phyloP scores from a whole-genome alignment of 2,797 vertebrate genomes.

The Uromys caudimaculatus region DNA sequence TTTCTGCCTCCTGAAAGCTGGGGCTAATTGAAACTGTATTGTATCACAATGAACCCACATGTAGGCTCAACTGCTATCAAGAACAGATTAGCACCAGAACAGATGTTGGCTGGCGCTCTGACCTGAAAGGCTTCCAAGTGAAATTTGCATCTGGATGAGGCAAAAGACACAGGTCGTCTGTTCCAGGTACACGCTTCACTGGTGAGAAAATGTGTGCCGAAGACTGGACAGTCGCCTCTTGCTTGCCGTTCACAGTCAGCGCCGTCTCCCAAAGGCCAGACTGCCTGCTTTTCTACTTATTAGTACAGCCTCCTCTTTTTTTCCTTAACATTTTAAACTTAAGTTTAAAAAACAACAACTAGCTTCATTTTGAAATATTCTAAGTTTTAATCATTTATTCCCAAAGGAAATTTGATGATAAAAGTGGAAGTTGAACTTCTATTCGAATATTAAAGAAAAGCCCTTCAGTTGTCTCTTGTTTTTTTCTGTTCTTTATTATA shows the following conservation, averaged over 20 bases:
- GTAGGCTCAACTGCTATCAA: neutral
- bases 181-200: too few relatives aligned
- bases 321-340: conserved; percentile 1
- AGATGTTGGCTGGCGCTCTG: neutral
- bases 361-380: neutral
- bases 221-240: neutral
- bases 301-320: neutral
- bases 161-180: neutral
- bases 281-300: neutral
- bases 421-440: neutral
- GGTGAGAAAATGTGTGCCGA: neutral
- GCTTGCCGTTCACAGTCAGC: neutral
- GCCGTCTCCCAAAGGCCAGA: neutral
- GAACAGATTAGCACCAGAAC: neutral
- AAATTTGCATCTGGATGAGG: neutral
- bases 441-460: neutral
- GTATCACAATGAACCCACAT: neutral
- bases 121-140: neutral
- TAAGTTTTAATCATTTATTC: conserved; percentile 9
- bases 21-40: neutral
- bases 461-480: neutral
- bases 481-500: neutral
- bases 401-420: neutral
- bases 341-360: neutral
- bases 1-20: neutral